Evolutionary conservation across 2,888 invertebrate genomes (phyloP), one percentile per base, ranked within the genome.

Genomic region (Scelioninae gen. 2): DNA sequence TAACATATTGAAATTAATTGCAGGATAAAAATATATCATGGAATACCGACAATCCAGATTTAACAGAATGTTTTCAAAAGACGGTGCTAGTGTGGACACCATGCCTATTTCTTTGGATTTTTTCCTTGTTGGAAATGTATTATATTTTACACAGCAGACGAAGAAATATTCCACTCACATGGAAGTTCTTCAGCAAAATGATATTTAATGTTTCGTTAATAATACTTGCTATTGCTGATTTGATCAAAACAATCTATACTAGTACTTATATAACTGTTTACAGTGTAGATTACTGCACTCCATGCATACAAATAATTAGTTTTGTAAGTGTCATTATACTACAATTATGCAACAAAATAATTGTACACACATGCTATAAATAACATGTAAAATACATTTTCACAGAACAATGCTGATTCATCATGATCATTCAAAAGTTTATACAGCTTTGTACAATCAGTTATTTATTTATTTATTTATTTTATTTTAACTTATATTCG

Each of bases 21-120:
- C 88, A 97, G 97, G 92, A 96, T 87, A 83, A 87, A 76, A 89
- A 90, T 77, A 82, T 91, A 79, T 91, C 95, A 64, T 96, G 96
- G 96, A 84, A 93, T 82, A 93, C 96, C 13, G 88, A 90, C 5
- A 89, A 92, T 85, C 98, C 96, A 33, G 93, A 95, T 83, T 89
- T 98, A 78, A 95, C 97, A 74, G 90, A 90, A 83, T 98, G 98
- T 87, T 97, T 98, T 86, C 93, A 97, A 87, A 93, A 93, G 85
- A 97, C 97, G 0, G 92, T 94, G 0, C 87, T 98, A 22, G 89
- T 96, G 52, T 98, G 97, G 97, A 87, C 91, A 31, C 97, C 98
- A 0, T 95, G 96, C 85, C 88, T 90, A 53, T 95, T 94, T 85
- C 88, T 96, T 11, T 96, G 95, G 94, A 78, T 91, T 0, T 91